Evolutionary conservation across 2,797 vertebrate genomes (phyloP), one percentile per base, ranked within the genome.

Genomic region (Orientallactaga sibirica): DNA sequence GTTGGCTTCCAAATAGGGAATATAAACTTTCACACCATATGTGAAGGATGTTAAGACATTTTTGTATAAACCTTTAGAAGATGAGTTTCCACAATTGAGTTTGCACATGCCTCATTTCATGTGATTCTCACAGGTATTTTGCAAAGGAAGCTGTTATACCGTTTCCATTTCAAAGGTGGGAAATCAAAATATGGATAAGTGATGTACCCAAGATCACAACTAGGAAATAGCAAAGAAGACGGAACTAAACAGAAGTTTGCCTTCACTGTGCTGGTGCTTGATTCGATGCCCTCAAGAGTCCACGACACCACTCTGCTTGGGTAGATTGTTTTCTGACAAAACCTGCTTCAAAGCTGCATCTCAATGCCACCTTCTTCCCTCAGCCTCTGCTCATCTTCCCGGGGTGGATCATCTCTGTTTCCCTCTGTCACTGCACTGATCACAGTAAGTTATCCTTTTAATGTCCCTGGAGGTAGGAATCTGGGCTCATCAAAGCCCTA

Each of bases 1-100:
- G 58, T 77, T 74, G 15, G 20, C 20, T 89, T 83, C 83, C 41
- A 91, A 86, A 70, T 20, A 85, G n/a, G 70, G n/a, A 82, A 70
- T 75, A 52, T 33, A 82, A 86, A 75, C 25, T 68, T 89, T 79
- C 29, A 76, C 48, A 62, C 14, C 48, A 27, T 43, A 29, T 29
- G 8, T 86, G 58, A 10, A 86, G 11, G 25, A 76, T 41, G 70
- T 61, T 64, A 20, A 93, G 92, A 80, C 48, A 27, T 48, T 92
- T 78, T 73, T 25, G 52, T 24, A 29, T n/a, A n/a, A 8, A 86
- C 14, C 79, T 74, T 64, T 75, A 75, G 58, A 86, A 88, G 15
- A 37, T 71, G 7, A 68, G 25, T 22, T 86, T 92, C 64, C 58
- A 66, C 29, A 84, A 48, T 61, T 92, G 62, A n/a, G 22, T 82